phyloP scores from a whole-genome alignment of 2,113 vertebrate species.

The Rhadina sibilatrix region DNA sequence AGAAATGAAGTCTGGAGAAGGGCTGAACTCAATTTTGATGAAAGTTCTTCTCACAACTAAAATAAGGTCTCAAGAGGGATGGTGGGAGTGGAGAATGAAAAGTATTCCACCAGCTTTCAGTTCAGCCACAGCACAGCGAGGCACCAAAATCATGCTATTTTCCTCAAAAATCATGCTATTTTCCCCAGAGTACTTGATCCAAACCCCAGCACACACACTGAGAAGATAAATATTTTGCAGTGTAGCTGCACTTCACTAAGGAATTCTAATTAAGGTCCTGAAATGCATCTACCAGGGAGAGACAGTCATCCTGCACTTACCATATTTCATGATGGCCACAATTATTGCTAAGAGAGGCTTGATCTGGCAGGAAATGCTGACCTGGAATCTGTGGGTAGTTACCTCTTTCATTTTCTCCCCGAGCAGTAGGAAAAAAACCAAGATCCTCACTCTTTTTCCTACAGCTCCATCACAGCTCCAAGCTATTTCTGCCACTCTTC shows the following conservation, averaged over 20 bases:
- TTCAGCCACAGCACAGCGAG: background rate
- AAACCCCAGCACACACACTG: background rate
- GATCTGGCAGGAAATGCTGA: background rate
- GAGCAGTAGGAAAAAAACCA: background rate
- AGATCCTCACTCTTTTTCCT: background rate
- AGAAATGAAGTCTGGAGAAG: conserved; percentile 38
- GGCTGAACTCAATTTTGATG: background rate
- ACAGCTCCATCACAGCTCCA: background rate
- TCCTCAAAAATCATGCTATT: background rate
- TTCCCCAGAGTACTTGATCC: background rate
- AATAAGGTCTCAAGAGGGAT: background rate
- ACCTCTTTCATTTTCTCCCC: background rate
- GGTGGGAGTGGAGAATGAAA: background rate
- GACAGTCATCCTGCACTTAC: background rate
- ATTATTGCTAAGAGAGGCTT: background rate
- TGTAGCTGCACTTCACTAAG: background rate
- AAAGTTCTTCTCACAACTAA: background rate
- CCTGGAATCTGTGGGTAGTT: background rate
- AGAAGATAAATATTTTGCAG: background rate
- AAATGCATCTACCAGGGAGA: background rate
- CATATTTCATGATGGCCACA: background rate
- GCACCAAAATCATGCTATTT: background rate
- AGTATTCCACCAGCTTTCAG: background rate
- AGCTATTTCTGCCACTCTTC: background rate
- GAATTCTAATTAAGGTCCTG: background rate